Base-by-base conservation (phyloP, 92 coral and sea anemone species). In the Umimayanthus kanabou region DNA sequence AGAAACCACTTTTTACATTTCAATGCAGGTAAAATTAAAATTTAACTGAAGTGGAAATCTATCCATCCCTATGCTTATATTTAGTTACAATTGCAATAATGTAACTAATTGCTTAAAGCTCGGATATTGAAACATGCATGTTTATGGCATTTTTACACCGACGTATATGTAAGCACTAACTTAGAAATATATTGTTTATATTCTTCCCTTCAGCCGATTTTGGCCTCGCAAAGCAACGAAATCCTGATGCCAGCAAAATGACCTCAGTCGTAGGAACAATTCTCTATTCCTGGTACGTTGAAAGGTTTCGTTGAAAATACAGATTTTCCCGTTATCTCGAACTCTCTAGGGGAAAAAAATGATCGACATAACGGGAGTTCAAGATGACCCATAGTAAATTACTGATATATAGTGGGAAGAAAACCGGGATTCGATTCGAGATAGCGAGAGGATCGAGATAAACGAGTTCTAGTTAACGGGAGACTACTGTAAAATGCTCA, bases 211-310 rank as follows among this genome's bases (percentile, higher is more conserved):
- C 89, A 97, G 99, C 99, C 86, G 99, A 97, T 76, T 95, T 97
- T 73, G 99, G 99, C 40, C 89, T 97, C n/a, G 99, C 99, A 65
- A 95, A 96, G 90, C 99, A 97, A 88, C 95, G 92, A 90, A 91
- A 92, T 80, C 99, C 99, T 2, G 99, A 97, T 73, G 99, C 99
- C 6, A 97, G 99, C 76, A 96, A 97, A 88, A 93, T 97, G 94
- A 97, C 95, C 47, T 97, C 99, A 9, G 94, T 97, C 25, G 99
- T 97, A 84, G 99, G 99, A 72, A 97, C 99, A 11, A 95, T 97
- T 55, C 85, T 97, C 64, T 97, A 97, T 77, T 97, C 96, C 10
- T 97, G 99, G 99, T 97, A 90, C 0, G 98, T 80, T 6, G 16
- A 33, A 26, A 15, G 67, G 73, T 33, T 28, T 33, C 37, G 37